These are phyloP conservation scores for Mastacembelus armatus DNA, from an alignment of 2,797 vertebrate species.

Conservation along the genomic window DNA sequence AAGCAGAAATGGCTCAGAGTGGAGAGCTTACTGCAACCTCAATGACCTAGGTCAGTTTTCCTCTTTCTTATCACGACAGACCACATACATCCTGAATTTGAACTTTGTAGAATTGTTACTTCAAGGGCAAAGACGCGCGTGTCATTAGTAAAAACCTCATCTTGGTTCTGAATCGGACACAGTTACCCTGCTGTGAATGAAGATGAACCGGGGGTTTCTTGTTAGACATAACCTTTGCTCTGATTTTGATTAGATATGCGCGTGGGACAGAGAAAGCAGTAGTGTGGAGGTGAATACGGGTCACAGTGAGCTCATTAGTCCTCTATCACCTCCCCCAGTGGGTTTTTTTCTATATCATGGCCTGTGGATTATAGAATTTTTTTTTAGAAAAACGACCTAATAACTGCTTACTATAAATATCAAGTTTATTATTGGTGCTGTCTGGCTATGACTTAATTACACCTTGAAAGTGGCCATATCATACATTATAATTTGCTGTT, in stretches of 20 bases:
- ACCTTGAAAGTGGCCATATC: too few relatives aligned
- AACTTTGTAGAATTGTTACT: slow-evolving; percentile 21
- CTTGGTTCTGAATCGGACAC: slow-evolving; percentile 25
- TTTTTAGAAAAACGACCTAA: slow-evolving; percentile 7
- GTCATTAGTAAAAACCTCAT: slow-evolving; percentile 34
- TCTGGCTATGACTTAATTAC: background rate
- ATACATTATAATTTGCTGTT: too few relatives aligned
- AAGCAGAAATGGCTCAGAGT: slow-evolving; percentile 88
- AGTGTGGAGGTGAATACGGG: slow-evolving; percentile 60
- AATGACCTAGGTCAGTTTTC: slow-evolving; percentile 92
- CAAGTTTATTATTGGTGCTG: slow-evolving; percentile 33
- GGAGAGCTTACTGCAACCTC: slow-evolving; percentile 95
- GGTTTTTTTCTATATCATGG: slow-evolving; percentile 52
- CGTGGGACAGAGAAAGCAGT: slow-evolving; percentile 37
- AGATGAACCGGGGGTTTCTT: slow-evolving; percentile 69
- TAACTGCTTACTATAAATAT: slow-evolving; percentile 5
- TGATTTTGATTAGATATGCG: slow-evolving; percentile 78
- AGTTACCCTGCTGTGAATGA: slow-evolving; percentile 66
- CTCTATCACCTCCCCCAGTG: slow-evolving; percentile 51
- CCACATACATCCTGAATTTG: slow-evolving; percentile 3
- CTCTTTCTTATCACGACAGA: slow-evolving; percentile 21
- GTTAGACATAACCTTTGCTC: slow-evolving; percentile 78
- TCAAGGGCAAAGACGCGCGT: slow-evolving; percentile 52
- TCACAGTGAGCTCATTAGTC: slow-evolving; percentile 75
- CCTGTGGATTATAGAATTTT: slow-evolving; percentile 53